phyloP scores from a whole-genome alignment of 2,797 vertebrate genomes.

The Carapus acus region DNA sequence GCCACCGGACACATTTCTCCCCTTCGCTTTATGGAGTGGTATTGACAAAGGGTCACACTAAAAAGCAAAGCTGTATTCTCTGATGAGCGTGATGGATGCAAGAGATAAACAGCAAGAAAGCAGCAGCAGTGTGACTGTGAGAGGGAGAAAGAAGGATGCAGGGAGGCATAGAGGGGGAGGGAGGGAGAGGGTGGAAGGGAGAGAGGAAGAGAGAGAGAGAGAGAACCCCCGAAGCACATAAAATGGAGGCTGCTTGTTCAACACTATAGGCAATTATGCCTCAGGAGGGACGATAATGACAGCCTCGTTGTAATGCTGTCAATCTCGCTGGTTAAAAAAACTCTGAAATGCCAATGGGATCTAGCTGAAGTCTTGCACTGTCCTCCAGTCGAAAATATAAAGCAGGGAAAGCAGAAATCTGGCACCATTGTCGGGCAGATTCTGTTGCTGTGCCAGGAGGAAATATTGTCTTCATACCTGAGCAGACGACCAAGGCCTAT shows the following conservation, averaged over 20 bases:
- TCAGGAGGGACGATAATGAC: conserved; percentile 57
- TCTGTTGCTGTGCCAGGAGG: conserved; percentile 28
- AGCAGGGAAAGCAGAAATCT: conserved; percentile 6
- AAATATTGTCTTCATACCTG: conserved; percentile 25
- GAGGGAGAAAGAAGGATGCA: conserved; percentile 5
- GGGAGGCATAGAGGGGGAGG: conserved; percentile 1
- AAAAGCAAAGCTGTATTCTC: conserved; percentile 65
- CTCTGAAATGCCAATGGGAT: conserved; percentile 52
- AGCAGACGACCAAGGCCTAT: conserved; percentile 2
- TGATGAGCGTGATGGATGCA: conserved; percentile 53
- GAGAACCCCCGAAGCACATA: conserved; percentile 34
- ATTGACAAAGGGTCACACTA: conserved; percentile 71
- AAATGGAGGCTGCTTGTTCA: conserved; percentile 55
- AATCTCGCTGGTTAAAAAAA: conserved; percentile 50
- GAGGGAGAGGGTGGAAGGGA: background rate
- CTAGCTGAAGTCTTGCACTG: conserved; percentile 22
- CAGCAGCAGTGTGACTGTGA: conserved; percentile 4
- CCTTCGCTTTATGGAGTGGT: conserved; percentile 64
- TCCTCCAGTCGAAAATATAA: conserved; percentile 28
- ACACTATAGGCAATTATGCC: conserved; percentile 59
- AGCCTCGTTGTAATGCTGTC: conserved; percentile 57
- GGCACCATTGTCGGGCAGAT: conserved; percentile 34
- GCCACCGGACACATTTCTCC: conserved; percentile 50
- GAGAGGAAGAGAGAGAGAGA: background rate
- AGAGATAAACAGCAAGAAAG: conserved; percentile 33